phyloP scores from a whole-genome alignment of 2,113 vertebrate genomes.

The Leucoraja erinaceus region DNA sequence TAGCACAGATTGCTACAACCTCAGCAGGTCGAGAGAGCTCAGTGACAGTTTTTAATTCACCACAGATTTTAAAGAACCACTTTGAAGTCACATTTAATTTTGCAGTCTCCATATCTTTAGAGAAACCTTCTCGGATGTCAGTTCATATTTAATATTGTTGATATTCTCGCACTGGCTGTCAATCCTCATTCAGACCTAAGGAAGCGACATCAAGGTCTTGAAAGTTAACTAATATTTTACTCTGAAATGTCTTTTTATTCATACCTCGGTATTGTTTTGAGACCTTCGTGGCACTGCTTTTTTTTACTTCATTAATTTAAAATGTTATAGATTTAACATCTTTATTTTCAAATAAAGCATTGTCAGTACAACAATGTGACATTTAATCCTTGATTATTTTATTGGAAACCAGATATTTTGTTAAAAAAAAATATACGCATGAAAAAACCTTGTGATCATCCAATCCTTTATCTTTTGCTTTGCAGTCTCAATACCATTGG shows the following conservation, averaged over 20 bases:
- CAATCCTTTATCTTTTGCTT: conserved; percentile 33
- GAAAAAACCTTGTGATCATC: neutral
- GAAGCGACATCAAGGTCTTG: conserved; percentile 20
- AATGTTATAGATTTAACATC: neutral
- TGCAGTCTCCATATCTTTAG: conserved; percentile 1
- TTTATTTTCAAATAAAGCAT: neutral
- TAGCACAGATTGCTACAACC: neutral
- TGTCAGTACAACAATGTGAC: neutral
- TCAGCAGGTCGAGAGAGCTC: neutral
- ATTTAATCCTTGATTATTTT: conserved; percentile 6
- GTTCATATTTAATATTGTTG: conserved; percentile 24
- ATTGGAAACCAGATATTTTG: conserved; percentile 14
- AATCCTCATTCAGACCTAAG: conserved; percentile 15
- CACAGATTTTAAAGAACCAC: conserved; percentile 32
- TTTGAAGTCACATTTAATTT: conserved; percentile 38
- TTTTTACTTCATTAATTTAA: neutral
- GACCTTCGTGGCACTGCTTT: neutral
- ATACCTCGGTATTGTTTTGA: neutral
- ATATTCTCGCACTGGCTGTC: conserved; percentile 16
- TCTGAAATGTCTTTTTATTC: conserved; percentile 14
- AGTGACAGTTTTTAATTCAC: conserved; percentile 31
- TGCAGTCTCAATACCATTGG: conserved; percentile 46
- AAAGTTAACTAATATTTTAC: conserved; percentile 20
- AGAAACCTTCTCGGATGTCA: conserved; percentile 32
- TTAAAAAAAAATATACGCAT: too few relatives aligned